These are phyloP conservation scores for Corythornis vintsioides DNA, from an alignment of 2,113 vertebrate species.

Conservation along the genomic window DNA sequence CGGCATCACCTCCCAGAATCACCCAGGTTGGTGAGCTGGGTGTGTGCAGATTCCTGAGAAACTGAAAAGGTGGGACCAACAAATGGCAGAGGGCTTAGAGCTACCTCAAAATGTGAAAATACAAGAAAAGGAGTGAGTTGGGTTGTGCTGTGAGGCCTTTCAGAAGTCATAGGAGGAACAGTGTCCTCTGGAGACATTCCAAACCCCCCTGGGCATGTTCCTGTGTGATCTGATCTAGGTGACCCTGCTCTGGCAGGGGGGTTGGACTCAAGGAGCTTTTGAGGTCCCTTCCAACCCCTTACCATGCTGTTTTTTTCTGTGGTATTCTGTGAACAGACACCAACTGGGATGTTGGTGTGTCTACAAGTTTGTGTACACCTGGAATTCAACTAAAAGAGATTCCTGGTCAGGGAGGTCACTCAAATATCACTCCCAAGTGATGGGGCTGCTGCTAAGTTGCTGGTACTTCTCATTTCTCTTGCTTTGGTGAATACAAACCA, in stretches of 20 bases:
- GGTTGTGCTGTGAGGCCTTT: neutral
- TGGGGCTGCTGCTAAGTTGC: neutral
- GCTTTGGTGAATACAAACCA: neutral
- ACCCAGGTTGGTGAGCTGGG: neutral
- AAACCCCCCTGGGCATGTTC: too few relatives aligned
- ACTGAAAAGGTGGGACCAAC: neutral
- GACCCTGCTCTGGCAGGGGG: too few relatives aligned
- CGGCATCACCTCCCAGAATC: accelerated
- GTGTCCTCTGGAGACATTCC: too few relatives aligned
- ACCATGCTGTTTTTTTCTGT: too few relatives aligned
- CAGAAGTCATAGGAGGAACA: neutral
- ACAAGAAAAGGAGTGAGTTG: neutral
- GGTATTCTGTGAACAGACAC: neutral
- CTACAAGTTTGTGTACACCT: neutral
- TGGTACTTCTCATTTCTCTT: neutral
- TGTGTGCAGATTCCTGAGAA: neutral
- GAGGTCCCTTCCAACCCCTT: too few relatives aligned
- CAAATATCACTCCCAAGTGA: neutral
- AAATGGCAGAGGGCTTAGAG: neutral
- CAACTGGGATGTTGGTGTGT: neutral
- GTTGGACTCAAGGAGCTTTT: too few relatives aligned
- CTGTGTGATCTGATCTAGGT: too few relatives aligned
- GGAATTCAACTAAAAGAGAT: neutral
- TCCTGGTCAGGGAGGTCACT: neutral
- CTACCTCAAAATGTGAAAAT: neutral